phyloP scores from a whole-genome alignment of 2,888 invertebrate genomes.

The Rhaphigaster nebulosa region DNA sequence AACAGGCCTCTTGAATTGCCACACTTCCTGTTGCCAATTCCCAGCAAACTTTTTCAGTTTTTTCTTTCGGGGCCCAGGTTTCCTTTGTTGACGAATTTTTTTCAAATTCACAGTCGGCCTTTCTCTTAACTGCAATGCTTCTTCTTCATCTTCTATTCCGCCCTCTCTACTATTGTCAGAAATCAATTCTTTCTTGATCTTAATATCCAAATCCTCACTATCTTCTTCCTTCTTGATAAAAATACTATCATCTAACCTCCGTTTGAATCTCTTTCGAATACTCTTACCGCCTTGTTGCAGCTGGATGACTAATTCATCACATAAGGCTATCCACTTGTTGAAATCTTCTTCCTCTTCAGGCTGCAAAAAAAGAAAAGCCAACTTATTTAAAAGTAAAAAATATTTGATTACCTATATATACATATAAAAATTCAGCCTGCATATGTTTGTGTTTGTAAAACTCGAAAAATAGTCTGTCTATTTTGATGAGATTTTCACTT shows the following conservation, averaged over 20 bases:
- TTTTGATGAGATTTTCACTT: no score
- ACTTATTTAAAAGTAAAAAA: not conserved
- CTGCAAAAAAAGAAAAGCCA: slow-evolving; percentile 36
- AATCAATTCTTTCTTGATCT: slow-evolving; percentile 51
- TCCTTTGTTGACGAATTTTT: slow-evolving; percentile 57
- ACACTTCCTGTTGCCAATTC: slow-evolving; percentile 88
- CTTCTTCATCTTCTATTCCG: slow-evolving; percentile 4
- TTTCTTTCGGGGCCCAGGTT: slow-evolving; percentile 55
- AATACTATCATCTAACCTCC: slow-evolving; percentile 43
- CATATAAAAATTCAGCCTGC: no score
- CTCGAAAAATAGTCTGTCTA: no score
- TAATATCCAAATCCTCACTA: slow-evolving; percentile 58
- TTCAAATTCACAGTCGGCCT: slow-evolving; percentile 60
- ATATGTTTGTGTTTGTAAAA: no score
- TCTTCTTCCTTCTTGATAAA: slow-evolving; percentile 51
- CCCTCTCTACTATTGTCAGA: slow-evolving; percentile 8
- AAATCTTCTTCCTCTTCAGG: slow-evolving; percentile 61
- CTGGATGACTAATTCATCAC: slow-evolving; percentile 64
- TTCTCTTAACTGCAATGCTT: slow-evolving; percentile 62
- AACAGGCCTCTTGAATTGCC: slow-evolving; percentile 84
- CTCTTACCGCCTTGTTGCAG: slow-evolving; percentile 58
- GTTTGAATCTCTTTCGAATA: slow-evolving; percentile 56
- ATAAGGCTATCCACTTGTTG: slow-evolving; percentile 65
- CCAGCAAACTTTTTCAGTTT: slow-evolving; percentile 75
- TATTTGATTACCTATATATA: no score